A percentile compares a stretch with the other conserved stretches of the same genome.
Evolutionary conservation across 2,113 vertebrate species (phyloP).

Genomic region (Nibea albiflora): DNA sequence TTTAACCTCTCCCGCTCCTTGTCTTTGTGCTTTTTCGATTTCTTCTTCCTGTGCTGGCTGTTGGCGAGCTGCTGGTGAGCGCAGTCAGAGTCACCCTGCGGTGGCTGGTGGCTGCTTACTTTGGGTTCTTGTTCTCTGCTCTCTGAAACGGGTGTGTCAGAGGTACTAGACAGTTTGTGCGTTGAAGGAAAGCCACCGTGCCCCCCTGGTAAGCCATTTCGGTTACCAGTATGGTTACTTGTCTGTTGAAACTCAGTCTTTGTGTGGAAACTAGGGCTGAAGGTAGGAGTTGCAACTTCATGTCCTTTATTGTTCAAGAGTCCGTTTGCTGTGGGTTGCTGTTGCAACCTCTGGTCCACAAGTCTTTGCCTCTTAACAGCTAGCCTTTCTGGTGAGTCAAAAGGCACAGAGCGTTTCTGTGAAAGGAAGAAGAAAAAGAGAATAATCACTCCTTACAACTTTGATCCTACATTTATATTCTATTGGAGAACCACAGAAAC

Average conservation of each 20-base stretch:
- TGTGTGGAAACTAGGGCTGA: conserved; percentile 65
- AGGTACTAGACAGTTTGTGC: conserved; percentile 63
- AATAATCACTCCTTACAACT: not conserved
- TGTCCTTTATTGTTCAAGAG: conserved; percentile 57
- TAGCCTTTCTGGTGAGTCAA: conserved; percentile 73
- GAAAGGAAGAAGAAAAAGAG: not conserved
- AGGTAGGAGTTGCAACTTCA: conserved; percentile 15
- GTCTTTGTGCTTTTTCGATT: conserved; percentile 85
- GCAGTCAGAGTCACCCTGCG: conserved; percentile 48
- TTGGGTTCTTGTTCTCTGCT: conserved; percentile 59
- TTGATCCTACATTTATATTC: not conserved
- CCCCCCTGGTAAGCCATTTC: conserved; percentile 46
- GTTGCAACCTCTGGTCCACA: conserved; percentile 67
- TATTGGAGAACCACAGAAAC: not conserved
- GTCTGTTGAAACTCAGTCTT: conserved; percentile 76
- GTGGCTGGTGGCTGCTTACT: conserved; percentile 27
- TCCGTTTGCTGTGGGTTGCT: conserved; percentile 64
- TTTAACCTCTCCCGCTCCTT: conserved; percentile 80
- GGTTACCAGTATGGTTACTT: conserved; percentile 45
- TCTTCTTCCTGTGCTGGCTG: conserved; percentile 82
- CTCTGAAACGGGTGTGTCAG: conserved; percentile 54
- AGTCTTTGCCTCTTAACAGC: conserved; percentile 80
- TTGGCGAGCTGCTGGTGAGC: conserved; percentile 61
- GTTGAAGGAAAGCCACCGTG: conserved; percentile 58
- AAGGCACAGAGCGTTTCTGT: conserved; percentile 84